These are phyloP conservation scores for Mesembrinibis cayennensis DNA, from an alignment of 2,113 vertebrate species.

Conservation along the genomic window DNA sequence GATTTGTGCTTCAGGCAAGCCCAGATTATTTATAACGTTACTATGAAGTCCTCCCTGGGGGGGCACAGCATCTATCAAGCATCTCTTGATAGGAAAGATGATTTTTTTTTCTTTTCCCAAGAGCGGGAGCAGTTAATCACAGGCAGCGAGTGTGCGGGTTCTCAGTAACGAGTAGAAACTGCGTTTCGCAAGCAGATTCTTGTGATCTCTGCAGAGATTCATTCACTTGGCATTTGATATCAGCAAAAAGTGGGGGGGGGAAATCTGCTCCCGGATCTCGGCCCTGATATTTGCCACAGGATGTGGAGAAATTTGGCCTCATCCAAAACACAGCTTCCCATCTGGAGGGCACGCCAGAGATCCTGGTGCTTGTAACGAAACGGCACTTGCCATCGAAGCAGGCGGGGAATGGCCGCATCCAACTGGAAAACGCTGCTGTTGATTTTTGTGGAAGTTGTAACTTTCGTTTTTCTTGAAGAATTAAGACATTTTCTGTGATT, in stretches of 20 bases:
- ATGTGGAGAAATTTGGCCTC: not conserved
- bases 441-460: slow-evolving; percentile 1
- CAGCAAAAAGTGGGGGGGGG: not conserved
- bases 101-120: not conserved
- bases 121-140: not conserved
- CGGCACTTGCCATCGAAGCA: not conserved
- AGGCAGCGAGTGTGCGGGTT: not conserved
- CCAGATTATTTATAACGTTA: not conserved
- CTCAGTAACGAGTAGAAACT: not conserved
- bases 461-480: not conserved
- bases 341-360: not conserved
- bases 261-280: not conserved
- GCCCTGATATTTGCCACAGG: not conserved
- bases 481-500: not conserved
- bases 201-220: not conserved
- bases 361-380: not conserved
- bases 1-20: not conserved
- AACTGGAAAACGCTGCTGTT: not conserved
- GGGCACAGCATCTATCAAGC: not conserved
- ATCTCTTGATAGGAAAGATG: not conserved
- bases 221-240: not conserved
- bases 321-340: not conserved
- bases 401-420: not conserved
- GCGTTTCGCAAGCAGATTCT: slow-evolving; percentile 5
- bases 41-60: not conserved